A percentile compares a stretch with the other conserved stretches of the same genome.
Evolutionary conservation across 2,113 vertebrate genomes (phyloP).

Genomic region (Cynopterus brachyotis): DNA sequence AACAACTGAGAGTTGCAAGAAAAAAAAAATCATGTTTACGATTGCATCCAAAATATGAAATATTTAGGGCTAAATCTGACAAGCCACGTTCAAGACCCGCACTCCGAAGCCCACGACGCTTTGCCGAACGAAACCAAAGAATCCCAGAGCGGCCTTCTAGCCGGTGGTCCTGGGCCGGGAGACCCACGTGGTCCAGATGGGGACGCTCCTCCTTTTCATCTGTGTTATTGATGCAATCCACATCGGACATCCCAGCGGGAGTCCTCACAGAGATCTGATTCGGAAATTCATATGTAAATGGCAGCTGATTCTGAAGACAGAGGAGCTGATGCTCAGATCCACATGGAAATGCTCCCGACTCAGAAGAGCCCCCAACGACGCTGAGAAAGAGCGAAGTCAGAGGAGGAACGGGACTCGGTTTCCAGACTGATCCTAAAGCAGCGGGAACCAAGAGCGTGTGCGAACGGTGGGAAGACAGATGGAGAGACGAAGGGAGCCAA

Average conservation of each 20-base stretch:
- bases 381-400: neutral
- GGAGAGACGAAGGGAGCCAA: neutral
- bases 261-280: neutral
- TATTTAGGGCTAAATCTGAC: neutral
- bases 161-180: accelerated
- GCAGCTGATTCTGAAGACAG: neutral
- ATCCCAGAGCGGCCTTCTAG: accelerated
- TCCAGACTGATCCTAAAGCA: too few species aligned
- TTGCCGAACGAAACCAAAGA: neutral
- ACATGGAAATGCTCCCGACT: neutral
- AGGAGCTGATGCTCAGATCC: neutral
- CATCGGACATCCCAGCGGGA: neutral
- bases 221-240: accelerated
- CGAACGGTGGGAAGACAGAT: neutral
- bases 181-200: accelerated
- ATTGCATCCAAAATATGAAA: neutral
- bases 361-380: neutral
- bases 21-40: neutral
- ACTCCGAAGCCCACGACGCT: neutral
- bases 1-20: neutral
- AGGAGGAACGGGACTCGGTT: accelerated
- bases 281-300: neutral
- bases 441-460: accelerated
- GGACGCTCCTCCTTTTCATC: neutral
- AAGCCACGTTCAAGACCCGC: too few species aligned